Evolutionary conservation across 2,113 vertebrate species (phyloP).

Genomic region (Psettodes erumei): DNA sequence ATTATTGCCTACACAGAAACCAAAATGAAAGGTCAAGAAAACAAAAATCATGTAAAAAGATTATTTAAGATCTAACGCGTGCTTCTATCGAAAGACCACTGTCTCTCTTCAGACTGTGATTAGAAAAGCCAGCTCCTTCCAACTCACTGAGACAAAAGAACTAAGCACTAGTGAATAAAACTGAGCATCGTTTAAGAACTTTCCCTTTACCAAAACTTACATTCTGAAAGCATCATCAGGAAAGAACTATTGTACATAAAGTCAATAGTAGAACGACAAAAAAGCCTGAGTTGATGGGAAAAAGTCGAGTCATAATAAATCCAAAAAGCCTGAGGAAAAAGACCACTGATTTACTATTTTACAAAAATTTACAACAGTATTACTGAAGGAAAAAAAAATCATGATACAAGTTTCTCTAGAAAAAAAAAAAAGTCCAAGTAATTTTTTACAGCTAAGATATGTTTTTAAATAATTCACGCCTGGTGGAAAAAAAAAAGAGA

Average conservation of each 20-base stretch:
- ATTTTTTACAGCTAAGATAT: constrained; percentile 94
- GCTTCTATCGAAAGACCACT: constrained; percentile 80
- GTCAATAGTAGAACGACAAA: constrained; percentile 85
- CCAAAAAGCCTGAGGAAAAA: constrained; percentile 92
- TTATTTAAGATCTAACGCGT: constrained; percentile 74
- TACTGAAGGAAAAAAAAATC: constrained; percentile 83
- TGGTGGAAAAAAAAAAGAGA: constrained; percentile 89
- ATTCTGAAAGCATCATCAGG: constrained; percentile 88
- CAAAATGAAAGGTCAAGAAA: constrained; percentile 83
- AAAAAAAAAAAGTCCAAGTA: constrained; percentile 82
- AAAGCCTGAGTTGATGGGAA: constrained; percentile 94
- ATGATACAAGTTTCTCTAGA: constrained; percentile 85
- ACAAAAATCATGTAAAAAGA: constrained; percentile 83
- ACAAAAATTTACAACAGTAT: constrained; percentile 97
- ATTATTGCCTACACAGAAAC: constrained; percentile 94
- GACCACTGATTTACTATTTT: constrained; percentile 94
- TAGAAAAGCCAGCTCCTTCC: constrained; percentile 63
- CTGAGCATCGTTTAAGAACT: constrained; percentile 79
- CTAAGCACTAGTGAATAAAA: constrained; percentile 76
- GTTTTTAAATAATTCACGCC: constrained; percentile 99
- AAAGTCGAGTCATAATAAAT: constrained; percentile 85
- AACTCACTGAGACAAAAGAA: constrained; percentile 78
- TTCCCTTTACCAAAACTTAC: constrained; percentile 89
- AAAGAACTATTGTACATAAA: constrained; percentile 84
- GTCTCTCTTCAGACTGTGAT: constrained; percentile 68